Percentiles rank a stretch among this genome's conserved stretches.
These are phyloP conservation scores for Toxotes lorentzi DNA, from an alignment of 2,797 vertebrate species.

Conservation along the genomic window DNA sequence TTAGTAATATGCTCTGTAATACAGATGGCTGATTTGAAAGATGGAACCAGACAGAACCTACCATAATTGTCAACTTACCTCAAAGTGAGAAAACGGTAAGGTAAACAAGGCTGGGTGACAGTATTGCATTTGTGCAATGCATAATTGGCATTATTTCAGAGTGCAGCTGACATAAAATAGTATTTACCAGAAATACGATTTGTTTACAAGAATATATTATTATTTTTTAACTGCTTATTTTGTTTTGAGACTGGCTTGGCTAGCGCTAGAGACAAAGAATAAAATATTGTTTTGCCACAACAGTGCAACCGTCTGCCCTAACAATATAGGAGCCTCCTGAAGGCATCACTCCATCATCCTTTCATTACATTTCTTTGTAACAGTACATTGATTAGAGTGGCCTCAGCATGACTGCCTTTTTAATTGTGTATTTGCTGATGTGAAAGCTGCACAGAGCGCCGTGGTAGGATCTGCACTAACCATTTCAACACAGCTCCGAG, in stretches of 20 bases:
- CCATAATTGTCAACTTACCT: conserved; percentile 53
- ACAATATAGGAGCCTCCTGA: conserved; percentile 73
- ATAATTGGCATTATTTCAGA: conserved; percentile 44
- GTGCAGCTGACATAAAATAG: conserved; percentile 39
- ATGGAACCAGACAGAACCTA: conserved; percentile 38
- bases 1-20: conserved; percentile 28
- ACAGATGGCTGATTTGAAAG: conserved; percentile 40
- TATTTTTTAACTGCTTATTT: conserved; percentile 46
- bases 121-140: conserved; percentile 48
- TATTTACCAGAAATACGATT: conserved; percentile 45
- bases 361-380: conserved; percentile 80
- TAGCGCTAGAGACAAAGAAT: conserved; percentile 56
- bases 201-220: conserved; percentile 58
- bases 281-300: conserved; percentile 74
- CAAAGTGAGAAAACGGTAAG: conserved; percentile 40
- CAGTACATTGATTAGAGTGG: conserved; percentile 79
- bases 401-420: conserved; percentile 79
- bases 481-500: conserved; percentile 76
- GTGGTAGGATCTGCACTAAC: conserved; percentile 65
- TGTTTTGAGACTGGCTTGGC: conserved; percentile 35
- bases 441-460: conserved; percentile 63
- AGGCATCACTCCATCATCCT: conserved; percentile 80
- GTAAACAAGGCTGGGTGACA: conserved; percentile 55
- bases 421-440: conserved; percentile 82
- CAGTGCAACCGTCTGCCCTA: conserved; percentile 63